Percentiles rank a stretch among this genome's conserved stretches.
Conservation (phyloP, 2,797 vertebrate species). For the Esox lucius region DNA sequence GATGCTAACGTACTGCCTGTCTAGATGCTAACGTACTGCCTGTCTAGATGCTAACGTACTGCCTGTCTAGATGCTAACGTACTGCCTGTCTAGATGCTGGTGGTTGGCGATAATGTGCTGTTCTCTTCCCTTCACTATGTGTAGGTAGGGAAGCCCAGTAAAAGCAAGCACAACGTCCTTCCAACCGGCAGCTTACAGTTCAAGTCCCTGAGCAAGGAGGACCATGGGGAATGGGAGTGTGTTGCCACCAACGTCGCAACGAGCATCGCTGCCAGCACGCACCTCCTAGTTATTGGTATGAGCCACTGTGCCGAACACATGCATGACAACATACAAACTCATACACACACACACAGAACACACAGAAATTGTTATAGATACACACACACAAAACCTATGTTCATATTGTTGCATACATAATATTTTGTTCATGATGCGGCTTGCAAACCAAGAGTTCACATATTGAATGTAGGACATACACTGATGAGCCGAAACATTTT, state of each 20-base stretch:
- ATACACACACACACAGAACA: neutral
- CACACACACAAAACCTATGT: neutral
- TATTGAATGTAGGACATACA: no score
- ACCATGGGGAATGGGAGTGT: constrained; percentile 99
- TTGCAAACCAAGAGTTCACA: no score
- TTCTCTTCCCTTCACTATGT: constrained; percentile 5
- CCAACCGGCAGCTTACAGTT: constrained; percentile 95
- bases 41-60: no score
- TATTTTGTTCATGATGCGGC: neutral
- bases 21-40: neutral
- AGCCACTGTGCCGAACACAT: neutral
- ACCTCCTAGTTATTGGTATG: constrained; percentile 94
- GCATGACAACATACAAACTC: constrained; percentile 6
- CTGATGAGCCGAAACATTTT: no score
- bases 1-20: neutral
- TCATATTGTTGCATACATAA: neutral
- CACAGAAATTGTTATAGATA: neutral
- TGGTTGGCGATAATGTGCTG: no score
- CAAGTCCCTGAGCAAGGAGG: constrained; percentile 95
- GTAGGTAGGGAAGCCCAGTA: constrained; percentile 97
- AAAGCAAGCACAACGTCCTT: constrained; percentile 97
- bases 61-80: no score
- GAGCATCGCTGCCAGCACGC: constrained; percentile 99
- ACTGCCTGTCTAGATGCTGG: neutral
- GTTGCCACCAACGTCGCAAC: constrained; percentile 96